Base-by-base conservation (phyloP, 2,113 vertebrate genomes). In the Pelusios castaneus region DNA sequence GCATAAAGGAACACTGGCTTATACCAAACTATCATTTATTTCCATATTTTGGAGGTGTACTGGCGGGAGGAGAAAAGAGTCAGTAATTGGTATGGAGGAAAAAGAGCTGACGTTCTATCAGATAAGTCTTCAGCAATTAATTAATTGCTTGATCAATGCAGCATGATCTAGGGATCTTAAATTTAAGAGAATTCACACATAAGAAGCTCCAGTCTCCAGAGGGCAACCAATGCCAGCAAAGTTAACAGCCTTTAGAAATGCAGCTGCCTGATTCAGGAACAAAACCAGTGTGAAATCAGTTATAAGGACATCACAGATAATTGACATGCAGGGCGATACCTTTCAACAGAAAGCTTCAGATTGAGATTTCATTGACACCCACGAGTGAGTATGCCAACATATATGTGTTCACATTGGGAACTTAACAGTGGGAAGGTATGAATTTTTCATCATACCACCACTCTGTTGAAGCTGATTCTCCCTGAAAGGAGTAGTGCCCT, bases 71-170 rank as follows among this genome's bases (percentile, higher is more conserved):
- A 19, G 60, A 25, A 47, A 13, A 24, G 17, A 38, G 16, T 78
- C 58, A 85, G 85, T 92, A 95, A 89, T 87, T 92, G 79, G 76
- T 31, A 92, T 80, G 55, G 82, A 94, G 97, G 78, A 93, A 73
- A 96, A 97, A 96, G 60, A 91, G 91, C 94, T 96, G 87, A 97
- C 56, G 95, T 49, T 92, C 81, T 96, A 97, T 95, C 90, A 96
- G 70, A 84, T 90, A 95, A 82, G 82, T 83, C 92, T 96, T 93
- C 89, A 94, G 81, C 89, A 86, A 97, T 97, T 93, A 97, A 92
- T 97, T 96, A 97, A 98, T 96, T 97, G 85, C 45, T 89, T 96
- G 88, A 96, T 98, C 97, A 96, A 97, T 98, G 82, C 94, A 94
- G 87, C 79, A 88, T 92, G 92, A 96, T 95, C 54, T 70, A 96